Percentiles rank a stretch among this genome's conserved stretches.
Conservation (phyloP, 2,113 vertebrate genomes). For the Formicarius rufipectus region DNA sequence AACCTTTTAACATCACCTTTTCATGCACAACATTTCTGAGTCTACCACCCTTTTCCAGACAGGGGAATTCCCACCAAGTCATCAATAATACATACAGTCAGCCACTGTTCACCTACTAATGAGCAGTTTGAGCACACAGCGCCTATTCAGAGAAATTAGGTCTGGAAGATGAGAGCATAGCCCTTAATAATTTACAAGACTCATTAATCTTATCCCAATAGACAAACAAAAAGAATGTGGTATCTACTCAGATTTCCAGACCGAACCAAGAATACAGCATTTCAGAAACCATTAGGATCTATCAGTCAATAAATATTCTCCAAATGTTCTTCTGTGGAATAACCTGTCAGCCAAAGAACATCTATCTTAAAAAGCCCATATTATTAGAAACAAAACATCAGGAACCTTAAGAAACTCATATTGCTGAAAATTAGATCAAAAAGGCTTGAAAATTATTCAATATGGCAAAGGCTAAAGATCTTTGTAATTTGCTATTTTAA, state of each 20-base stretch:
- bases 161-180: background rate
- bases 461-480: background rate
- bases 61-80: background rate
- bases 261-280: background rate
- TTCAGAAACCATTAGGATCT: background rate
- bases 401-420: background rate
- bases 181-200: constrained; percentile 38
- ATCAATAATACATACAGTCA: constrained; percentile 37
- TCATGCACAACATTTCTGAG: background rate
- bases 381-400: background rate
- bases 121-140: background rate
- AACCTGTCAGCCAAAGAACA: background rate
- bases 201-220: constrained; percentile 11
- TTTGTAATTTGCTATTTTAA: background rate
- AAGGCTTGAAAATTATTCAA: background rate
- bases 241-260: constrained; percentile 2
- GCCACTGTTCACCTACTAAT: constrained; percentile 7
- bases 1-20: background rate
- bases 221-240: constrained; percentile 8
- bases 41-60: background rate
- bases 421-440: background rate
- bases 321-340: background rate
- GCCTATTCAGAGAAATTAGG: background rate
- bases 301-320: background rate
- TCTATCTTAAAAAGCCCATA: background rate